phyloP scores from a whole-genome alignment of 1,140 invertebrate species.

The Ceratosolen fusciceps region DNA sequence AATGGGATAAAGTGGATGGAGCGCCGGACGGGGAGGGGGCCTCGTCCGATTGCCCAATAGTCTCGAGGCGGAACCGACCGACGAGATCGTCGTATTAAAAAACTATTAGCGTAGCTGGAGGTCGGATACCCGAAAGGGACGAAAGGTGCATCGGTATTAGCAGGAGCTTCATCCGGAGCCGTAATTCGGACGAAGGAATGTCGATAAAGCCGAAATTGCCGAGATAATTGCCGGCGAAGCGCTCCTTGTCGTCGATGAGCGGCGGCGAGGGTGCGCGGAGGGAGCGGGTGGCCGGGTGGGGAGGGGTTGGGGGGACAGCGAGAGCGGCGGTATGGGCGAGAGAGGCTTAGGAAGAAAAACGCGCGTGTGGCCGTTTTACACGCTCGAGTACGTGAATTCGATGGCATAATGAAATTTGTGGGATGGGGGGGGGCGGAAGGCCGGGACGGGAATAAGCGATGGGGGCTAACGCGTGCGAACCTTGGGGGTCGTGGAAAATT shows the following conservation, averaged over 20 bases:
- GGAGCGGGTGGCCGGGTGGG: background rate
- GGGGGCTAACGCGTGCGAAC: background rate
- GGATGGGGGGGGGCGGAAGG: background rate
- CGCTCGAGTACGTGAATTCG: slow-evolving; percentile 42
- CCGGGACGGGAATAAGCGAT: background rate
- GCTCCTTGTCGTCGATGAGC: background rate
- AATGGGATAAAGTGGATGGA: too few species aligned
- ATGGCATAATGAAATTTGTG: slow-evolving; percentile 56
- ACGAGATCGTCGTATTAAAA: too few species aligned
- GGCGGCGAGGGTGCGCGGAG: background rate
- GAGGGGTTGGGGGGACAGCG: background rate
- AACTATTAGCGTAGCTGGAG: too few species aligned
- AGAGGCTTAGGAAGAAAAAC: background rate
- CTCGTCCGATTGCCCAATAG: too few species aligned
- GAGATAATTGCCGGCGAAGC: too few species aligned
- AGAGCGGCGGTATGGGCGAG: background rate
- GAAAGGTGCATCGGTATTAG: too few species aligned
- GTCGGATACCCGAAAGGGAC: too few species aligned
- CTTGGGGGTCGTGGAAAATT: background rate
- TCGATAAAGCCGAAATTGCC: background rate
- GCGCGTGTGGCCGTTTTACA: slow-evolving; percentile 47
- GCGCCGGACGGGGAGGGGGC: too few species aligned
- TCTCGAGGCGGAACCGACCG: too few species aligned
- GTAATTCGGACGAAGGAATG: background rate
- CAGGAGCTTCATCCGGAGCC: too few species aligned